phyloP scores from a whole-genome alignment of 1,140 invertebrate species.

The Chionoecetes opilio region DNA sequence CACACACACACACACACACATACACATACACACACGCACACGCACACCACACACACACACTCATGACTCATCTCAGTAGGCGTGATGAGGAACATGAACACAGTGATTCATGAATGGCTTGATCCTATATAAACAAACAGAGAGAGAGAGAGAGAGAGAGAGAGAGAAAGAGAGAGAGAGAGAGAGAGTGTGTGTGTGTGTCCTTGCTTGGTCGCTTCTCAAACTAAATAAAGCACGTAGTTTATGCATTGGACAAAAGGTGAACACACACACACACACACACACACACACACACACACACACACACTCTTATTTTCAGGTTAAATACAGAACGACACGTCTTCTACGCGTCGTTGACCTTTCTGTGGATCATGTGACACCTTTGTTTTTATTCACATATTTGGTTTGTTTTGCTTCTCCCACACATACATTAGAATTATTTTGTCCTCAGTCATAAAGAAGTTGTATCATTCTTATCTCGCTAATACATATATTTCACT shows the following conservation, averaged over 20 bases:
- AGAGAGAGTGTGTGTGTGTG: background rate
- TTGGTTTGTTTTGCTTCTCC: no score
- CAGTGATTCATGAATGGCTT: background rate
- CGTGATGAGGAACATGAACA: background rate
- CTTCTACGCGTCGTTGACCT: no score
- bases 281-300: constrained; percentile 8
- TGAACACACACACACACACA: background rate
- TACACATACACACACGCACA: no score
- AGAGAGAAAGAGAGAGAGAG: constrained; percentile 5
- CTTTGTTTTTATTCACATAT: no score
- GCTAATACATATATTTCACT: no score
- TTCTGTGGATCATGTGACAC: no score
- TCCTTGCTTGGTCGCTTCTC: background rate
- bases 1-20: background rate
- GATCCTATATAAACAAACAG: background rate
- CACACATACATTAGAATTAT: no score
- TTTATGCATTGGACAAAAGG: no score
- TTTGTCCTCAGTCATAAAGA: no score
- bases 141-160: background rate
- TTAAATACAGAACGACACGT: background rate
- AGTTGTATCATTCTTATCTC: no score
- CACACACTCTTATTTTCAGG: background rate
- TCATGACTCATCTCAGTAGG: background rate
- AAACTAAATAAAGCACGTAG: background rate
- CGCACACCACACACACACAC: background rate